Evolutionary conservation across 1,140 invertebrate species (phyloP), one percentile per base, ranked within the genome.

Genomic region (Aporrectodea caliginosa): DNA sequence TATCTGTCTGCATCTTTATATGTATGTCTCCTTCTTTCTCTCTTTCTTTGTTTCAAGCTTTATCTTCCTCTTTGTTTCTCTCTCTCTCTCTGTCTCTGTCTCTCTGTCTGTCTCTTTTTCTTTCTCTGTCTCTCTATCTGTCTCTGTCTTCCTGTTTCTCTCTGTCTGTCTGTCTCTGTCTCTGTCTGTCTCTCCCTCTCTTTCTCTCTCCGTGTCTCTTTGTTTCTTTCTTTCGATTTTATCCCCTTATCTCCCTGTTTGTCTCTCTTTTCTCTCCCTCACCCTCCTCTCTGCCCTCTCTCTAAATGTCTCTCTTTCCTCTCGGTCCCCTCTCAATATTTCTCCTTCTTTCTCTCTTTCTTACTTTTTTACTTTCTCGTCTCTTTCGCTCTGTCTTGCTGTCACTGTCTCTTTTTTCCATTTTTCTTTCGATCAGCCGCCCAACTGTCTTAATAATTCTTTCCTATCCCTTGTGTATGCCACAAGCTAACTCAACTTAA

Each of bases 181-280:
- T 2, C 43, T 34, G 22, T 30, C 75, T 58, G 31, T 77, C 75
- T 27, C 31, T 77, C 35, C 35, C 75, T 77, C 75, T 58, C 32
- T 77, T n/a, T 77, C 33, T 77, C 43, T 77, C 75, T 58, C 75
- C 35, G 34, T 75, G n/a, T 75, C 73, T 75, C 73, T 75, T 34
- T 75, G 30, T 75, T 32, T 75, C 73, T 75, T 34, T 75, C 73
- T 75, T 34, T 75, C 33, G 30, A n/a, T 34, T 34, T 32, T 34
- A 2, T 77, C 35, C 35, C 16, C 43, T n/a, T n/a, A 43, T 29
- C 30, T n/a, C 69, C 68, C 43, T 58, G 16, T 6, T 32, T 29
- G n/a, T 72, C 27, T 72, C 6, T 6, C 70, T 72, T 72, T 32
- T 72, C 27, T 32, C 6, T 2, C 27, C 70, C 6, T 32, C 31